These are phyloP conservation scores for Arvicanthis niloticus DNA, from an alignment of 2,113 vertebrate genomes.

Conservation along the genomic window DNA sequence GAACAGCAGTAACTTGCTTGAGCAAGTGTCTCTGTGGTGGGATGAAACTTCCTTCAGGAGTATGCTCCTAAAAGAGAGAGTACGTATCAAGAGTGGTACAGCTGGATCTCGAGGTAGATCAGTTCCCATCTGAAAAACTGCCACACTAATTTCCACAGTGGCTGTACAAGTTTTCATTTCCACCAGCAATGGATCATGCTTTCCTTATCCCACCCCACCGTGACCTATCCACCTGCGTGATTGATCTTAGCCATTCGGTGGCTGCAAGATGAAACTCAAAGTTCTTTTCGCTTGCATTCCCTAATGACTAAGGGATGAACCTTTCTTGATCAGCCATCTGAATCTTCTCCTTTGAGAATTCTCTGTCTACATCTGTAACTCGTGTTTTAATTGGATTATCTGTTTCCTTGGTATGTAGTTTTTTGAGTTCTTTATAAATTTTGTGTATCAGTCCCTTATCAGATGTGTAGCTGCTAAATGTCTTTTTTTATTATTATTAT, in stretches of 20 bases:
- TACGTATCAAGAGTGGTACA: too few relatives aligned
- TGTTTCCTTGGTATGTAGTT: neutral
- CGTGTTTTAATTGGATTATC: neutral
- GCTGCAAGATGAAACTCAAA: neutral
- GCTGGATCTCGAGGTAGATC: neutral
- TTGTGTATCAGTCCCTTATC: neutral
- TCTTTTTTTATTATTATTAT: too few relatives aligned
- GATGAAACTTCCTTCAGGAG: too few relatives aligned
- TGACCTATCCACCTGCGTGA: neutral
- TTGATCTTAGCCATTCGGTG: neutral
- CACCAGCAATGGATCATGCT: neutral
- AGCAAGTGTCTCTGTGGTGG: neutral
- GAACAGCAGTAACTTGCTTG: neutral
- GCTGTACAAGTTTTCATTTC: neutral
- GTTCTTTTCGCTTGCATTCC: neutral
- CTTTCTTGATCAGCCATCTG: neutral
- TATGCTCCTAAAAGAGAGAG: too few relatives aligned
- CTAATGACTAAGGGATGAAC: neutral
- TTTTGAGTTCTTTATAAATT: neutral
- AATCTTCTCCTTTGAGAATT: neutral
- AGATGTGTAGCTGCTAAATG: neutral
- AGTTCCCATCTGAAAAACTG: neutral
- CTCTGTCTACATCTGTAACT: neutral
- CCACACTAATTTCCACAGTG: neutral
- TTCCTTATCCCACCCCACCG: neutral